Evolutionary conservation across 2,113 vertebrate genomes (phyloP).

Genomic region (Taurulus bubalis): DNA sequence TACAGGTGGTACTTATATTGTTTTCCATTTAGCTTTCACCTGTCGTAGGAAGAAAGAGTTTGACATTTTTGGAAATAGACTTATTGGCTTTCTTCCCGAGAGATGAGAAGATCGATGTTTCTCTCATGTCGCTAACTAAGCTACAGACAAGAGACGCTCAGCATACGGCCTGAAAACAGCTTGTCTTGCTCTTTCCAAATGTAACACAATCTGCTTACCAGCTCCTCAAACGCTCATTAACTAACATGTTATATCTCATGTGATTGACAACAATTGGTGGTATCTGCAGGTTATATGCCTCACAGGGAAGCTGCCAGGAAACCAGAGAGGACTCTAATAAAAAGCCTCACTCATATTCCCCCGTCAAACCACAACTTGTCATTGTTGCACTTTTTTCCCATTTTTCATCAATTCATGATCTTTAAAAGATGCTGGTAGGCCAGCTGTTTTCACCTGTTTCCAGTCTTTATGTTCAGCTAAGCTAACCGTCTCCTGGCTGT

Average conservation of each 20-base stretch:
- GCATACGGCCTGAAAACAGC: neutral
- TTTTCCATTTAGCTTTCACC: conserved; percentile 17
- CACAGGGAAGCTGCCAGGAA: neutral
- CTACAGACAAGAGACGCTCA: neutral
- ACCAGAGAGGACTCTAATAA: neutral
- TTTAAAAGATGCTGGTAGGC: neutral
- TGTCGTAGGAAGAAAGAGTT: neutral
- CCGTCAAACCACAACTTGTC: neutral
- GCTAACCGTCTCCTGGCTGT: no score
- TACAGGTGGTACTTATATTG: conserved; percentile 16
- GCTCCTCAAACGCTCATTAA: neutral
- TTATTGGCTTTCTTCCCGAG: neutral
- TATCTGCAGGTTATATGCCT: neutral
- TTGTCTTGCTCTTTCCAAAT: neutral
- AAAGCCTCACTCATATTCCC: neutral
- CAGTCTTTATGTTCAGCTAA: neutral
- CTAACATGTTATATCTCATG: neutral
- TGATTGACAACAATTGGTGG: neutral
- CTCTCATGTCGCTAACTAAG: neutral
- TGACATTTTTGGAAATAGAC: neutral
- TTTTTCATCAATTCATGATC: neutral
- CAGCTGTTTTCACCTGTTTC: neutral
- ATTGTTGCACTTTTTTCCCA: neutral
- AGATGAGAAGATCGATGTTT: conserved; percentile 1
- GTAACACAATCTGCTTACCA: neutral